phyloP scores from a whole-genome alignment of 2,888 invertebrate species.

The Metellina segmentata region DNA sequence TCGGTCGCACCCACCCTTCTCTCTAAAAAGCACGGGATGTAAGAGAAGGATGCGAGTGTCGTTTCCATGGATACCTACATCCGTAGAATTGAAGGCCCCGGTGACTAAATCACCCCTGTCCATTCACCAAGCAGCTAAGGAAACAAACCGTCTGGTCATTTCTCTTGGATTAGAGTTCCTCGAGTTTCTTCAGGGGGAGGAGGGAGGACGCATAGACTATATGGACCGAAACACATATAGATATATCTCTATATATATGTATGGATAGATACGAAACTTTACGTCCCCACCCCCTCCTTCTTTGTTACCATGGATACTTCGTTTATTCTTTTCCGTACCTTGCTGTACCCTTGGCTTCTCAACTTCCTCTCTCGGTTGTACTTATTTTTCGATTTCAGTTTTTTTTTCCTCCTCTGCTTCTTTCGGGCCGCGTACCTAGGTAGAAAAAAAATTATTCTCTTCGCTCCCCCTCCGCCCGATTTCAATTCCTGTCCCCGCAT shows the following conservation, averaged over 20 bases:
- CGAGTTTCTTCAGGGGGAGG: constrained; percentile 62
- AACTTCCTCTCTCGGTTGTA: constrained; percentile 75
- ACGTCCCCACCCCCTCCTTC: constrained; percentile 14
- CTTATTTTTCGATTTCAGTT: constrained; percentile 76
- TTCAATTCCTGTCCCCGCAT: constrained; percentile 64
- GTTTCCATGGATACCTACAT: constrained; percentile 75
- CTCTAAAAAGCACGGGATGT: constrained; percentile 56
- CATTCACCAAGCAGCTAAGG: constrained; percentile 74
- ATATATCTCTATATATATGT: constrained; percentile 41
- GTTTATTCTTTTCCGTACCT: constrained; percentile 64
- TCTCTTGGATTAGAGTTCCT: constrained; percentile 77
- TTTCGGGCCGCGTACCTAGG: background rate
- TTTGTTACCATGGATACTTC: constrained; percentile 74
- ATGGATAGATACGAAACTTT: constrained; percentile 48
- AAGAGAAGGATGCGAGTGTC: constrained; percentile 70
- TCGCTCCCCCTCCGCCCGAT: constrained; percentile 16
- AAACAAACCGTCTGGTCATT: constrained; percentile 78
- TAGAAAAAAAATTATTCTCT: background rate
- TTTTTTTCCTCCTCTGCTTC: constrained; percentile 27
- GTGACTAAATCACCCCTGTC: constrained; percentile 77
- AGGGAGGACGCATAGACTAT: constrained; percentile 36
- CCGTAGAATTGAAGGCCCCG: constrained; percentile 73
- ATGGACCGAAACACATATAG: constrained; percentile 43
- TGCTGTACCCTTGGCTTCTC: constrained; percentile 72
- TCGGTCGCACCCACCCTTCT: constrained; percentile 5